phyloP scores from a whole-genome alignment of 2,888 invertebrate species.

The Zygothrica quintamaculata region DNA sequence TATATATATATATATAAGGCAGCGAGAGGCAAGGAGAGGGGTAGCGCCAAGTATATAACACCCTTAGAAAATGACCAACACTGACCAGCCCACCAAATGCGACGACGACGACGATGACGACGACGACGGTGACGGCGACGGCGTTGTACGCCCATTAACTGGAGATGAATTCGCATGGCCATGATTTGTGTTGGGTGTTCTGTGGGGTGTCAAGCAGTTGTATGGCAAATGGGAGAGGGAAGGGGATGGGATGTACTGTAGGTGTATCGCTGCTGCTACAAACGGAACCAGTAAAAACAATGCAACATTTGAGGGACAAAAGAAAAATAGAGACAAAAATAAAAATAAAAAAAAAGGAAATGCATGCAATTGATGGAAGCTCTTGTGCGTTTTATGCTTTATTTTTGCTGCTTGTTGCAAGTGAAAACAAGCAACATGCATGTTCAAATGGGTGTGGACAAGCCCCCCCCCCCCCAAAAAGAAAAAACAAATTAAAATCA shows the following conservation, averaged over 20 bases:
- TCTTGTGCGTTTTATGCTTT: conserved; percentile 14
- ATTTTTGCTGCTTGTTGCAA: conserved; percentile 35
- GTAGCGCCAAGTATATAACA: conserved; percentile 66
- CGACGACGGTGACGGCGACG: no score
- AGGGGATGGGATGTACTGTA: no score
- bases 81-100: conserved; percentile 74
- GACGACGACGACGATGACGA: no score
- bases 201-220: conserved; percentile 39
- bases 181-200: conserved; percentile 70
- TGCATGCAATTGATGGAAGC: conserved; percentile 70
- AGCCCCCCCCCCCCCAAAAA: no score
- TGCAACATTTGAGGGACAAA: conserved; percentile 55
- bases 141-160: conserved; percentile 77
- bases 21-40: conserved; percentile 5
- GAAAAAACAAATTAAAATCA: no score
- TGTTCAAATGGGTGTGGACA: conserved; percentile 58
- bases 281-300: conserved; percentile 73
- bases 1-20: conserved; percentile 28
- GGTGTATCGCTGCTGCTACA: conserved; percentile 37
- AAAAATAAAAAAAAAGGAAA: conserved; percentile 30
- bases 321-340: no score
- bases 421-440: conserved; percentile 63
- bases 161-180: conserved; percentile 75
- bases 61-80: conserved; percentile 78
- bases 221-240: neutral